Base-by-base conservation (phyloP, 2,797 vertebrate species). In the Zenarchopterus dispar region DNA sequence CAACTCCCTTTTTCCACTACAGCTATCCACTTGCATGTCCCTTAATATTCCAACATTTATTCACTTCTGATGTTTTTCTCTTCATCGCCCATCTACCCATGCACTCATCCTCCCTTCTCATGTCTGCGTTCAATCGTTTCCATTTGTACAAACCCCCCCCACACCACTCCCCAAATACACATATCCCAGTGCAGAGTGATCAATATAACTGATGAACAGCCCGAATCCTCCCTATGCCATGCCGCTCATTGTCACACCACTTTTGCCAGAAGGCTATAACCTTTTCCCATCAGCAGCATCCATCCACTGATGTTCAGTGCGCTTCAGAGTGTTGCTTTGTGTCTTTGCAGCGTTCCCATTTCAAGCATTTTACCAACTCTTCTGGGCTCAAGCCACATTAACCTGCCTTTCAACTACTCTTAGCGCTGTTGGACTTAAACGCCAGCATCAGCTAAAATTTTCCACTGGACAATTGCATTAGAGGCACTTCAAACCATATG, bases 201-300 rank as follows among this genome's bases (percentile, higher is more conserved):
- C 87, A 51, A 91, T 89, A 81, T 51, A 54, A 58, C 76, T 58
- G 77, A 87, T 80, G 36, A 13, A 13, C 73, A 71, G 54, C 0
- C 43, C 67, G 66, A 80, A 62, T 42, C 44, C 62, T 67, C 63
- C 36, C 55, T 41, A 61, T 50, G 19, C 75, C 53, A 56, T 13
- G 8, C 69, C 15, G 67, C 76, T 81, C 78, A 62, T 60, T 69
- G 78, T 81, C 88, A 79, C 85, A 84, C 87, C 81, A 81, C 84
- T 64, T 77, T 65, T 61, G 67, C 84, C 33, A n/a, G 36, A 39
- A 39, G 13, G 36, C 36, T 39, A 16, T 39, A 39, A 16, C 36
- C 13, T 39, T 39, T 39, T 39, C 36, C 36, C 36, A 51, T 76
- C 68, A 59, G 56, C 65, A 57, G 18, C 55, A 69, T 62, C 76